Evolutionary conservation across 1,140 invertebrate species (phyloP).

Genomic region (Rhagoletis pomonella): DNA sequence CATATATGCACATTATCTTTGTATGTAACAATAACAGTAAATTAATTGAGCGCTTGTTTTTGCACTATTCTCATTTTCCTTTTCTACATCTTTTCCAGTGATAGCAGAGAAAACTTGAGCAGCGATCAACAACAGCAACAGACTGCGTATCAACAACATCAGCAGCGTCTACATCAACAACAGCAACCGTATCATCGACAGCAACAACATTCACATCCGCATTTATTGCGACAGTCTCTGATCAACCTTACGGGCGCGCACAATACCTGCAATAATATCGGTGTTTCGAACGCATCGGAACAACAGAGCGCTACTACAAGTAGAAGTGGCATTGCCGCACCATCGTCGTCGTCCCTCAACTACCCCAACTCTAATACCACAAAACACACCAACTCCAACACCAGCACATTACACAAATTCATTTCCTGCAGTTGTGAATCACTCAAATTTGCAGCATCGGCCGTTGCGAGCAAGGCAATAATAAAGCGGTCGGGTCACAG

Average conservation of each 20-base stretch:
- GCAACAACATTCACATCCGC: conserved; percentile 71
- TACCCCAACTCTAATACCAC: conserved; percentile 34
- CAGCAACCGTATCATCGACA: conserved; percentile 59
- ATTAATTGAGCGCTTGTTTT: conserved; percentile 42
- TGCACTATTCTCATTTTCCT: conserved; percentile 44
- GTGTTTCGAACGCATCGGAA: conserved; percentile 57
- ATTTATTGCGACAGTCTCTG: conserved; percentile 72
- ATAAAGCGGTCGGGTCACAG: not conserved
- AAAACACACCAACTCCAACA: not conserved
- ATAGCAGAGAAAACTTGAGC: conserved; percentile 73
- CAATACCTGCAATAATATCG: conserved; percentile 58
- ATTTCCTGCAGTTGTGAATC: conserved; percentile 63
- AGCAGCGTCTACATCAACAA: conserved; percentile 55
- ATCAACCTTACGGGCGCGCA: conserved; percentile 71
- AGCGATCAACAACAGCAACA: conserved; percentile 68
- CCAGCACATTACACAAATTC: conserved; percentile 58
- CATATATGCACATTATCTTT: not conserved
- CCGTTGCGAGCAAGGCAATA: conserved; percentile 4
- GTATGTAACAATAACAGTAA: conserved; percentile 7
- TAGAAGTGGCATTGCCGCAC: conserved; percentile 46
- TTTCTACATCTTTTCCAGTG: conserved; percentile 62
- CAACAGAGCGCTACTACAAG: conserved; percentile 56
- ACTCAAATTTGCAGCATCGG: conserved; percentile 58
- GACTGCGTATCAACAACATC: conserved; percentile 58
- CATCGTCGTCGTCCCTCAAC: conserved; percentile 55